Evolutionary conservation across 1,140 invertebrate species (phyloP).

Genomic region (Oedothorax gibbosus): DNA sequence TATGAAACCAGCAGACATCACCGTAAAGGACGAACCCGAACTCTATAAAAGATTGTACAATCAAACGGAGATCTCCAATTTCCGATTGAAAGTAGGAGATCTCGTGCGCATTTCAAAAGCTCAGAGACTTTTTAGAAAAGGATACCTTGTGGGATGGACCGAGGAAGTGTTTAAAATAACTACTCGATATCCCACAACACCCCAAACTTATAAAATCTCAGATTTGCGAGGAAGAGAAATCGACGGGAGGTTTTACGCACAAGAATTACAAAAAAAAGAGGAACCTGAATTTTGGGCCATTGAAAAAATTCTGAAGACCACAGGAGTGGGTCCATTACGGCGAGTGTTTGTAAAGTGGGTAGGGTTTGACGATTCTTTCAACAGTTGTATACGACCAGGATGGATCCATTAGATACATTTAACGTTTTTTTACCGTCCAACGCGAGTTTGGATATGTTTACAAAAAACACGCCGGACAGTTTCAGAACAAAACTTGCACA

Average conservation of each 20-base stretch:
- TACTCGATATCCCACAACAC: not conserved
- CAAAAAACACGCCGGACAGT: not conserved
- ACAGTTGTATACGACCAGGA: not conserved
- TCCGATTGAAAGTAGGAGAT: not conserved
- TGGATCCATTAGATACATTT: not conserved
- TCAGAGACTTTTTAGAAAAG: not conserved
- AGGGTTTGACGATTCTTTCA: not conserved
- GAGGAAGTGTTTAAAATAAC: not conserved
- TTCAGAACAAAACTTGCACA: not conserved
- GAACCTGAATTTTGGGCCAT: not conserved
- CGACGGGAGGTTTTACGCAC: not conserved
- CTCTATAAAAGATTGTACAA: slow-evolving; percentile 2
- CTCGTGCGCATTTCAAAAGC: not conserved
- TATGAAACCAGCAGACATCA: not conserved
- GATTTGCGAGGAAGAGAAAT: not conserved
- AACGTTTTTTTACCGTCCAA: not conserved
- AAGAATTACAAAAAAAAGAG: not conserved
- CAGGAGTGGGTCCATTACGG: not conserved
- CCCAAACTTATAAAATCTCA: not conserved
- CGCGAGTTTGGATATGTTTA: not conserved
- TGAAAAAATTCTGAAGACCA: not conserved
- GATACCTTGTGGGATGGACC: not conserved
- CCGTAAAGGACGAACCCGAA: not conserved
- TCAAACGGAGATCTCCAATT: not conserved
- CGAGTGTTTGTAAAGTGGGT: not conserved